These are phyloP conservation scores for Austrolebias charrua DNA, from an alignment of 2,797 vertebrate genomes.

Conservation along the genomic window DNA sequence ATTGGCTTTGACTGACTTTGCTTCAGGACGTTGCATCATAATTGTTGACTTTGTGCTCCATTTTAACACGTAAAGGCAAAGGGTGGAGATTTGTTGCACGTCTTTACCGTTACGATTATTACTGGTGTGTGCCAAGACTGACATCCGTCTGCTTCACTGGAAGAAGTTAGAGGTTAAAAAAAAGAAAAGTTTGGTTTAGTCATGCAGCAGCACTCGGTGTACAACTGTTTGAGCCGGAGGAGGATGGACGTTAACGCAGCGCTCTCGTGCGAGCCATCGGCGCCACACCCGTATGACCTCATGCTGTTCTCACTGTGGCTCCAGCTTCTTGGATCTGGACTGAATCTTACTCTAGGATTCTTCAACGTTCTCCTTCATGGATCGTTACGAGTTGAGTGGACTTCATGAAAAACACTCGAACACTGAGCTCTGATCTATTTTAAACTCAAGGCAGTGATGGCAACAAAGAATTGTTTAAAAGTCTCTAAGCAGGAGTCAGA, in stretches of 20 bases:
- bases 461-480: no score
- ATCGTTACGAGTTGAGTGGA: constrained; percentile 23
- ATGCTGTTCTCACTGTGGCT: constrained; percentile 35
- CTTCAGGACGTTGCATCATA: constrained; percentile 14
- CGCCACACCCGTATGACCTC: constrained; percentile 69
- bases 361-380: constrained; percentile 14
- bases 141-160: constrained; percentile 7
- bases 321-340: constrained; percentile 3
- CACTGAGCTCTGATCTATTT: no score
- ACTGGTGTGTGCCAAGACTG: constrained; percentile 21
- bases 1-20: constrained; percentile 10
- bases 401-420: no score
- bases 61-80: constrained; percentile 9
- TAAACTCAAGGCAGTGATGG: neutral
- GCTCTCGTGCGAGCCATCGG: constrained; percentile 42
- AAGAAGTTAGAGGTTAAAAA: constrained; percentile 3
- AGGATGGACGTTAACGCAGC: constrained; percentile 23
- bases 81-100: constrained; percentile 14
- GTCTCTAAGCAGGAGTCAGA: no score
- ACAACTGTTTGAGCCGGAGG: constrained; percentile 40
- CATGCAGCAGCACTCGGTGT: neutral
- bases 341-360: constrained; percentile 1
- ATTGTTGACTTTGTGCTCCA: constrained; percentile 8
- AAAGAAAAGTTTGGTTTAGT: constrained; percentile 1
- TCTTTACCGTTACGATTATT: constrained; percentile 18